Evolutionary conservation across 2,797 vertebrate species (phyloP), one percentile per base, ranked within the genome.

Genomic region (Remorina albescens): DNA sequence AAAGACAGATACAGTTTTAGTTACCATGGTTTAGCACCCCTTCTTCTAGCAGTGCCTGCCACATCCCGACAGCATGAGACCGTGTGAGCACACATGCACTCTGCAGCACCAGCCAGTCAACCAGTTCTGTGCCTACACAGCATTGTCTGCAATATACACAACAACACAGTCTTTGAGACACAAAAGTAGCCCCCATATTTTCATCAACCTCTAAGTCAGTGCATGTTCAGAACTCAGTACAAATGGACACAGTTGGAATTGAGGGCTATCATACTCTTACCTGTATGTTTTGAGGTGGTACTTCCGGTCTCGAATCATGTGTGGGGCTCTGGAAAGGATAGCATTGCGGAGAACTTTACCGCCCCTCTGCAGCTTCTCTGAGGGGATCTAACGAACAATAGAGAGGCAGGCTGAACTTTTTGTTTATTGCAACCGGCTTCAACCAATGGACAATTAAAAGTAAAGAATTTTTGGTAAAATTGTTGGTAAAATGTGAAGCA

Each of bases 221-320:
- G 23, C 1, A 15, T 21, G 2, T n/a, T 51, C 18, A 54, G 56
- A 34, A 23, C 7, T 67, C 8, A 49, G 1, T 30, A 32, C 42
- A 46, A 71, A 71, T 37, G 58, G 49, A 69, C 26, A 50, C 19
- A 58, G 46, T 13, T 41, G 15, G 2, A 49, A 30, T 2, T 42
- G n/a, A 12, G 49, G 1, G 60, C 16, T 60, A 47, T 30, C 41
- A 42, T 11, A 6, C 13, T 50, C 76, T 51, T 82, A 98, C 98
- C 97, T 97, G 94, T 99, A 99, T 2, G 98, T 99, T 90, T 99
- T 99, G 53, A 99, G 93, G 91, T 99, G 98, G 78, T 99, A 99
- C 88, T 99, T 99, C 83, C 98, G 95, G 89, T 99, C 98, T 89
- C 98, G 95, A 86, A 99, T 99, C 98, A 99, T 99, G 94, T 99